Percentiles rank a stretch among this genome's conserved stretches.
phyloP scores from a whole-genome alignment of 2,888 invertebrate species.

The Conops quadrifasciatus region DNA sequence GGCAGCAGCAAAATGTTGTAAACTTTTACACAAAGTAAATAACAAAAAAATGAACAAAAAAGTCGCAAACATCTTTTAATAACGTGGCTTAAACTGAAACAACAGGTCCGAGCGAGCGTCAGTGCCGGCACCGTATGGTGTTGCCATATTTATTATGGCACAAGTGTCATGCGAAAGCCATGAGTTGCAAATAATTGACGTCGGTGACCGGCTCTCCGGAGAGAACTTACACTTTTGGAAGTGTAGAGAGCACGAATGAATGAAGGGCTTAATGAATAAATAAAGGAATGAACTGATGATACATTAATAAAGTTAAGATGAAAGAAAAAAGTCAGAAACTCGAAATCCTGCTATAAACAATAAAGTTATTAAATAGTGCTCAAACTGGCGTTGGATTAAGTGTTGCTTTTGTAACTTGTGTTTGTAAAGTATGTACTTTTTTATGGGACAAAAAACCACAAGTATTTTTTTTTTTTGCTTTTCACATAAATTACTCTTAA shows the following conservation, averaged over 20 bases:
- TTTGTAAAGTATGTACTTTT: background rate
- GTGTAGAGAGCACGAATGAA: background rate
- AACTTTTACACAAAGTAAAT: conserved; percentile 7
- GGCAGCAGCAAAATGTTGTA: background rate
- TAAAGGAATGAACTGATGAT: no score
- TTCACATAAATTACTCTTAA: background rate
- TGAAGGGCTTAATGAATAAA: no score
- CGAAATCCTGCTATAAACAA: conserved; percentile 7
- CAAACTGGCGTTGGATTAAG: conserved; percentile 11
- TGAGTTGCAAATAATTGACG: conserved; percentile 1
- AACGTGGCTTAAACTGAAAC: conserved; percentile 17
- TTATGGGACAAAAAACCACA: background rate
- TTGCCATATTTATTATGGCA: conserved; percentile 11
- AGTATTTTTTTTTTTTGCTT: background rate
- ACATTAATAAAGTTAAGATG: no score
- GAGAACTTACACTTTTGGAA: conserved; percentile 12
- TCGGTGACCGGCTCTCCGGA: conserved; percentile 3
- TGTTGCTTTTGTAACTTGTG: background rate
- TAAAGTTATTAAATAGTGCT: conserved; percentile 28
- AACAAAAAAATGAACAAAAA: background rate
- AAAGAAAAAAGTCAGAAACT: no score
- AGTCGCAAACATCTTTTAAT: conserved; percentile 7
- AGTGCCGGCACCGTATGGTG: no score
- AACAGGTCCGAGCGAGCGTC: conserved; percentile 15
- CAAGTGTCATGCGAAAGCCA: background rate